Percentiles rank a stretch among this genome's conserved stretches.
phyloP scores from a whole-genome alignment of 2,113 vertebrate species.

The Mus pahari region DNA sequence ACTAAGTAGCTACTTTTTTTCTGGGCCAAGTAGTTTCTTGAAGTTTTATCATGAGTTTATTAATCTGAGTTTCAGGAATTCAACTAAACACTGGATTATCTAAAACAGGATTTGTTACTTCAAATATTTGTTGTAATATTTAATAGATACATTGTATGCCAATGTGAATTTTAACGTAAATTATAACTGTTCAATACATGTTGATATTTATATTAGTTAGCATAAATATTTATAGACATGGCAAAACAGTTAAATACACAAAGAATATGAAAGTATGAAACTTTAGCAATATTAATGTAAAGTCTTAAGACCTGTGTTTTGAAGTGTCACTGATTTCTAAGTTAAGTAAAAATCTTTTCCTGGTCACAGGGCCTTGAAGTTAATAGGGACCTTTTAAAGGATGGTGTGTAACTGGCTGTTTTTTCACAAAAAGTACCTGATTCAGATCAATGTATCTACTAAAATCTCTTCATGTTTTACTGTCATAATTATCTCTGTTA shows the following conservation, averaged over 20 bases:
- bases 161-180: constrained; percentile 10
- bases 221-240: background rate
- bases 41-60: background rate
- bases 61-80: background rate
- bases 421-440: background rate
- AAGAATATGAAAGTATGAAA: background rate
- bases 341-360: constrained; percentile 16
- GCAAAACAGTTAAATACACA: background rate
- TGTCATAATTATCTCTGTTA: background rate
- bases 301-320: background rate
- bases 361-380: background rate
- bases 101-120: background rate
- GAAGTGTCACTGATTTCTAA: background rate
- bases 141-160: background rate
- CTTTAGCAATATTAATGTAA: background rate
- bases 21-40: background rate
- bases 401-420: background rate
- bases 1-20: background rate
- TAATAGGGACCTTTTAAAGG: background rate
- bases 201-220: background rate
- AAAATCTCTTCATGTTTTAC: background rate
- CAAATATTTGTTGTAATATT: background rate
- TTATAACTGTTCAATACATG: background rate
- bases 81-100: background rate
- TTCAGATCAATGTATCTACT: background rate